Evolutionary conservation across 2,797 vertebrate species (phyloP), one percentile per base, ranked within the genome.

Genomic region (Argya squamiceps): DNA sequence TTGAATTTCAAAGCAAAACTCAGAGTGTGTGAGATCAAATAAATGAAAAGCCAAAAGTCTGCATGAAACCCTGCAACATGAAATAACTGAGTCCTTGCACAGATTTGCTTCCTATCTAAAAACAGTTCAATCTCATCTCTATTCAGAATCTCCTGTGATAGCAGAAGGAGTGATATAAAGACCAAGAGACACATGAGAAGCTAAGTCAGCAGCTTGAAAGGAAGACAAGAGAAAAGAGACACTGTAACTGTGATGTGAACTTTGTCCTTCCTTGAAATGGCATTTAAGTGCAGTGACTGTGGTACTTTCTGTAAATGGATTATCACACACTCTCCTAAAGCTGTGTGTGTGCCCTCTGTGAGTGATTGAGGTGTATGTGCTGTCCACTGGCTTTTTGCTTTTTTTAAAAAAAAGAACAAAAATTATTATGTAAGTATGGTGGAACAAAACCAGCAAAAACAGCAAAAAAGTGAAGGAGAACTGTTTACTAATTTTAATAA

Each of bases 51-150:
- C 49, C 53, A 71, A 84, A 92, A 75, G 78, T 41, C 60, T 52
- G 39, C 64, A 62, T 71, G 82, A 89, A 85, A 62, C 39, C 18
- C 21, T 37, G 20, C 1, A 18, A 88, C 46, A 55, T 91, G 60
- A 83, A 95, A 92, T 88, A 71, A 62, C 43, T 14, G 39, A 85
- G 43, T 62, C 69, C 46, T 88, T 89, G 64, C 56, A 76, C 36
- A 88, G 68, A 69, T 93, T 90, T 89, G 18, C 78, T 92, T 75
- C 24, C 60, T 62, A 16, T 50, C 78, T 91, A 95, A 96, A 94
- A 96, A 89, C 83, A 92, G 64, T 68, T 91, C 69, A 78, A 44
- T 71, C 79, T 89, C 64, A 83, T 94, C 36, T 79, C 75, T 92
- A 55, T 92, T 92, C 89, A 91, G 64, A 71, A 89, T 78, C 49